A percentile compares a stretch with the other conserved stretches of the same genome.
phyloP scores from a whole-genome alignment of 2,113 vertebrate genomes.

The Bambusicola thoracicus region DNA sequence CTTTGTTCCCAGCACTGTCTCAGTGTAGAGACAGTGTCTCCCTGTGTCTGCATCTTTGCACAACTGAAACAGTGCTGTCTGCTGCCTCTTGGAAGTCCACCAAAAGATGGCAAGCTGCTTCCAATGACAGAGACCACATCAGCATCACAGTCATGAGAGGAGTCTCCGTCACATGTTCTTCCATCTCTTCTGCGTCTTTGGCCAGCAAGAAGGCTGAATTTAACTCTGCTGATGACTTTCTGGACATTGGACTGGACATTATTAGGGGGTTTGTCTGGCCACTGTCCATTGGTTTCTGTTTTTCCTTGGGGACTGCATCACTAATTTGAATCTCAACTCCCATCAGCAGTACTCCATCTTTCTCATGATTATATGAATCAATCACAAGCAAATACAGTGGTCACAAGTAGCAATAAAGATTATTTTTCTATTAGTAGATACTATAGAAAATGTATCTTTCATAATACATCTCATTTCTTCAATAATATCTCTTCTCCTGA shows the following conservation, averaged over 20 bases:
- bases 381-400: neutral
- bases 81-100: neutral
- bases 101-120: conserved; percentile 2
- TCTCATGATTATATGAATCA: neutral
- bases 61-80: neutral
- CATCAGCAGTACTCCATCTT: neutral
- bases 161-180: neutral
- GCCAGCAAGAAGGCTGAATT: neutral
- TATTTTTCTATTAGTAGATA: neutral
- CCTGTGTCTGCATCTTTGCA: neutral
- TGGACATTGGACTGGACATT: neutral
- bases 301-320: neutral
- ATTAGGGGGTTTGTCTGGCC: neutral
- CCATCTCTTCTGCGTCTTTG: neutral
- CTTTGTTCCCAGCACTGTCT: neutral
- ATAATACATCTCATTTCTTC: neutral
- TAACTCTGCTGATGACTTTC: neutral
- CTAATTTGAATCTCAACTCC: neutral
- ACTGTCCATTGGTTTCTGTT: neutral
- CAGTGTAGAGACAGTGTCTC: neutral
- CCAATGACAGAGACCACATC: neutral
- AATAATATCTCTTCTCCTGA: neutral
- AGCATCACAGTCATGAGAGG: neutral
- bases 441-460: neutral
- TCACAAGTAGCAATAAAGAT: neutral